phyloP scores from a whole-genome alignment of 37 sponge, comb jelly and placozoan species.

The Theonella swinhoei region DNA sequence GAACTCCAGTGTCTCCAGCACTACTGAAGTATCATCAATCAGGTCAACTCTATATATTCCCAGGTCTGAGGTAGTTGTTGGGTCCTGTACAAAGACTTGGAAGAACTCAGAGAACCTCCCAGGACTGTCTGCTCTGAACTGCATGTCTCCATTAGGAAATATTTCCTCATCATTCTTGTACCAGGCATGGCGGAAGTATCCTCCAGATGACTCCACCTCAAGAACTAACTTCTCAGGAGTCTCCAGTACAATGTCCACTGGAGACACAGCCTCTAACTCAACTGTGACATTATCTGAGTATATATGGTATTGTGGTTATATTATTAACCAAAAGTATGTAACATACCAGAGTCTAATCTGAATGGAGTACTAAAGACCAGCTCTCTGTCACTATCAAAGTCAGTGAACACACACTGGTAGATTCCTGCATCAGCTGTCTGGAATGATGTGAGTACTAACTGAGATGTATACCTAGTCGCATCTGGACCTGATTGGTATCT shows the following conservation, averaged over 20 bases:
- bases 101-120: conserved; percentile 11
- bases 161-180: neutral
- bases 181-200: conserved; percentile 16
- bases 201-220: conserved; percentile 30
- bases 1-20: no score
- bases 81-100: conserved; percentile 39
- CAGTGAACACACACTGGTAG: conserved; percentile 54
- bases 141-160: neutral
- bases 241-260: conserved; percentile 10
- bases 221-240: conserved; percentile 54
- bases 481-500: no score
- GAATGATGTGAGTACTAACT: no score
- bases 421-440: conserved; percentile 27
- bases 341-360: conserved; percentile 44
- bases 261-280: conserved; percentile 22
- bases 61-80: conserved; percentile 4
- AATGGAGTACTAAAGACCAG: conserved; percentile 18
- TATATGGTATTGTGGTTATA: no score
- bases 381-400: conserved; percentile 1
- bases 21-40: neutral
- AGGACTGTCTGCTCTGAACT: neutral
- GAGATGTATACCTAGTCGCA: no score
- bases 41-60: conserved; percentile 18
- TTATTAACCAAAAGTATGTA: neutral
- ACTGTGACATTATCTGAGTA: neutral